Base-by-base conservation (phyloP, 2,113 vertebrate species). In the Varanus salvator region DNA sequence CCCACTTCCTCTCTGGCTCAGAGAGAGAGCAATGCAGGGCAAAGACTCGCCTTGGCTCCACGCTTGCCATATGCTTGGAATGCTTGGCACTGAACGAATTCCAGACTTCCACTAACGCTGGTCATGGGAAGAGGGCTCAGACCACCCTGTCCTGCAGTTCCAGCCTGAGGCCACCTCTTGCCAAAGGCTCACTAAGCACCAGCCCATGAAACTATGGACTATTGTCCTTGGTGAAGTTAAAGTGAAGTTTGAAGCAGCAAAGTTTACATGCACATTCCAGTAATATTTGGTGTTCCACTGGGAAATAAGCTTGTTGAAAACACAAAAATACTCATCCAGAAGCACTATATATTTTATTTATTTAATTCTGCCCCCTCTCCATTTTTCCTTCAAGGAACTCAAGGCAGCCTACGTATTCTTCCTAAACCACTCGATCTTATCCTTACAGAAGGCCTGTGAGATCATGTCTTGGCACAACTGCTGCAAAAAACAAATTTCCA, bases 241-340 rank as follows among this genome's bases (percentile, higher is more conserved):
- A 44, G 38, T 44, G 38, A 44, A 44, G 38, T 44, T 44, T 44
- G 3, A 44, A 44, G 38, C 38, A 44, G 38, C 38, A 44, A 44
- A 44, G 0, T 0, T 87, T 60, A 0, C 60, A 85, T 69, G 11
- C 23, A 48, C 9, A 3, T 72, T 80, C 54, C 50, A 64, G 9
- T 82, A 71, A 90, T 75, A 91, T 44, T 38, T 6, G 23, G 74
- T 8, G 7, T 74, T 38, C 77, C 25, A 21, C 4, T 44, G 6
- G 23, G 80, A 0, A 2, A 90, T 82, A 44, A 27, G n/a, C 89
- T 90, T 84, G n/a, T 48, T 90, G 31, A 74, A 83, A 85, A 34
- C 44, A 87, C 15, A 80, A 54, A 88, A 64, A 54, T 0, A 0
- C 60, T 89, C 81, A 84, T 9, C 66, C 90, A 89, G 91, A 94